Evolutionary conservation across 2,888 invertebrate genomes (phyloP).

Genomic region (Dendrolimus pini): DNA sequence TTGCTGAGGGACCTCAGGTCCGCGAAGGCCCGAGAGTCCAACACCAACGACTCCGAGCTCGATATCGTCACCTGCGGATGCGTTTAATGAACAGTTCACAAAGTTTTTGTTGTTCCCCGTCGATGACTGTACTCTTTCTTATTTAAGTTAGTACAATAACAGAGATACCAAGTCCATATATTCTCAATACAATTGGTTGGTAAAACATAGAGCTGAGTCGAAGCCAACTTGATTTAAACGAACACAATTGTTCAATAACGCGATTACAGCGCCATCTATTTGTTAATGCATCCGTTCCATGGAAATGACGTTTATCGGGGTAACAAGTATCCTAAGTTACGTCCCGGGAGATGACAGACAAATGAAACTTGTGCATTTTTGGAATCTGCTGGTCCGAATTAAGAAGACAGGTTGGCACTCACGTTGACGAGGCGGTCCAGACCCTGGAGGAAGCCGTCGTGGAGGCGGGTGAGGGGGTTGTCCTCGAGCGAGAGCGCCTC

Average conservation of each 20-base stretch:
- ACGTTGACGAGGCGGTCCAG: slow-evolving; percentile 3
- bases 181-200: too few relatives aligned
- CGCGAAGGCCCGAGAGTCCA: slow-evolving; percentile 1
- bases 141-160: too few relatives aligned
- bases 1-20: not conserved
- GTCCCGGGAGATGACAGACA: not conserved
- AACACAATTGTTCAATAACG: too few relatives aligned
- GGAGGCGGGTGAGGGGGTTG: not conserved
- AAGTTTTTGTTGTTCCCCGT: not conserved
- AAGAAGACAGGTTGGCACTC: not conserved
- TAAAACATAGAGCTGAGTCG: too few relatives aligned
- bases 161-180: too few relatives aligned
- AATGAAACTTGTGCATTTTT: not conserved
- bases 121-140: slow-evolving; percentile 2
- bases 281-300: too few relatives aligned
- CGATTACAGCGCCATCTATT: slow-evolving; percentile 1
- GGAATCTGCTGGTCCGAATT: not conserved
- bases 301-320: not conserved
- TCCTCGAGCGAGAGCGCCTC: not conserved
- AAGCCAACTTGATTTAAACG: too few relatives aligned
- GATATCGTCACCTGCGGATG: too few relatives aligned
- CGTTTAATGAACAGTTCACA: too few relatives aligned
- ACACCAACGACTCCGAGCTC: too few relatives aligned
- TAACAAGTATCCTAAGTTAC: not conserved
- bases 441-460: not conserved